Percentiles rank a stretch among this genome's conserved stretches.
Conservation (phyloP, 2,113 vertebrate species). For the Mastomys coucha region DNA sequence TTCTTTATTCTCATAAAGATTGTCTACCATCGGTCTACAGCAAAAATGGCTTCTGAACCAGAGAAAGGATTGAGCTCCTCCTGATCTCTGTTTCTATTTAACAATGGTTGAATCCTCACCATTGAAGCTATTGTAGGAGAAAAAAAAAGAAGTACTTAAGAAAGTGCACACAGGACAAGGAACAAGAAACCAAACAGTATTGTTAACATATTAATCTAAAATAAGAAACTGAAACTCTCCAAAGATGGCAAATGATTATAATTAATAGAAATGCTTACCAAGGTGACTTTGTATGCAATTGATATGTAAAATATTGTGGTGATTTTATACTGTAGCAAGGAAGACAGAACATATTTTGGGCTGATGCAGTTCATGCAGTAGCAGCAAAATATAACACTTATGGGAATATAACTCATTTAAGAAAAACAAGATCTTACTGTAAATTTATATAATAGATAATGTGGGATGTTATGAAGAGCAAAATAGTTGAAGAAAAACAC, state of each 20-base stretch:
- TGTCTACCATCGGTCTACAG: not conserved
- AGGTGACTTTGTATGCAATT: not conserved
- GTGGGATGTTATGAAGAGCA: not conserved
- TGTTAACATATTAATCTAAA: not conserved
- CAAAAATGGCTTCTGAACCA: not conserved
- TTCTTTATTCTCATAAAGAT: not conserved
- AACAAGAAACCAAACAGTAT: not conserved
- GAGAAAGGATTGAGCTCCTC: not conserved
- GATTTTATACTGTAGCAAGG: not conserved
- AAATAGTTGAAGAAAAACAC: not conserved
- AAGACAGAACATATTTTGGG: not conserved
- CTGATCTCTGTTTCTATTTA: not conserved
- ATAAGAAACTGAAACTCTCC: not conserved
- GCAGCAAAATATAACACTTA: not conserved
- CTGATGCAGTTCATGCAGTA: not conserved
- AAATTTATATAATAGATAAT: conserved; percentile 31
- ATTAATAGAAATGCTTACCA: not conserved
- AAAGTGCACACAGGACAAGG: not conserved
- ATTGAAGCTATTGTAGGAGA: accelerated
- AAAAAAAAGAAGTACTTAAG: not conserved
- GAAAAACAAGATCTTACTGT: not conserved
- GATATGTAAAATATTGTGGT: not conserved
- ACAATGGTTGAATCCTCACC: not conserved
- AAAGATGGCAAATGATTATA: not conserved
- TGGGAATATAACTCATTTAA: not conserved